Evolutionary conservation across 2,113 vertebrate genomes (phyloP), one percentile per base, ranked within the genome.

Genomic region (Odocoileus virginianus): DNA sequence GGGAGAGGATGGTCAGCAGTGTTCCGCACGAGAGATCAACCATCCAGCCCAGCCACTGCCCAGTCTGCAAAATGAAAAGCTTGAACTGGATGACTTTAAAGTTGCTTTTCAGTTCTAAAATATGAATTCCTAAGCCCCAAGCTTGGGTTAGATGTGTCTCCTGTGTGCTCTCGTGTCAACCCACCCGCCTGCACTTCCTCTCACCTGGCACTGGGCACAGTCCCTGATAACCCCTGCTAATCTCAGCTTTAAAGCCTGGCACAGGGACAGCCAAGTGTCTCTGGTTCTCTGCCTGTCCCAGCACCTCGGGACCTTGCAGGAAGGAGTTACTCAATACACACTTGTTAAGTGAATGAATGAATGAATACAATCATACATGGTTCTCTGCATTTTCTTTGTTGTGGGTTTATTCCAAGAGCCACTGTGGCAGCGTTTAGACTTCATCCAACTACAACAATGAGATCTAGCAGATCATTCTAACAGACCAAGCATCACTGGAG

Each of bases 181-280:
- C 1, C 14, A 40, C 5, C 2, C 0, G 1, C 5, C 1, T 30
- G 28, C 5, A 13, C 10, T 19, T 60, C 76, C 45, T 54, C 3
- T 50, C 54, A 40, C 21, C 16, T 6, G n/a, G 54, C 60, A 33
- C 57, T 40, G 16, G 47, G n/a, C 78, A 30, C 13, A 54, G 50
- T 30, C 50, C 76, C 33, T 74, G 52, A 40, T 7, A 27, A n/a
- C 2, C 4, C 6, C 57, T 8, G 4, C 9, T 2, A 7, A 6
- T 13, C 12, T 33, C 1, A 61, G 14, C 57, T 94, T 43, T 64
- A 43, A 67, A 87, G 28, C 28, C n/a, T 67, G 28, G 30, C 27
- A 45, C 15, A 64, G 33, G 7, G 81, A 5, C 6, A 1, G 17
- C 8, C 36, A 50, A 33, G 16, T 6, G 23, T 76, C 52, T 74